phyloP scores from a whole-genome alignment of 35 echinoderm and acorn worm genomes.

The Lytechinus pictus region DNA sequence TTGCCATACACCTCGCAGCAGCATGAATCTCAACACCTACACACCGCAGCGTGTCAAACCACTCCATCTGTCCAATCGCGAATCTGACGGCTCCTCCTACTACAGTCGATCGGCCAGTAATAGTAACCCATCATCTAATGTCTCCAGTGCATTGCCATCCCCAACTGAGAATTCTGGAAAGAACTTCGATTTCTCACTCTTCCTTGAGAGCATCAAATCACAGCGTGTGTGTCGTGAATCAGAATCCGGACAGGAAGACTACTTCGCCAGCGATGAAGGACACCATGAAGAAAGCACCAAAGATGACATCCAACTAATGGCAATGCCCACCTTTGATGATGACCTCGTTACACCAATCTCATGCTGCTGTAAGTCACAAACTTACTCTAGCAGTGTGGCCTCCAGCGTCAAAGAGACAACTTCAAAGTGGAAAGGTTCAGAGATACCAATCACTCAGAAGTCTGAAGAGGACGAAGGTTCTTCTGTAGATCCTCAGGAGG shows the following conservation, averaged over 20 bases:
- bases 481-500: background rate
- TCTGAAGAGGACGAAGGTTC: background rate
- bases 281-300: background rate
- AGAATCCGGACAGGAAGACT: background rate
- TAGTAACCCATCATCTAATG: slow-evolving; percentile 88
- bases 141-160: slow-evolving; percentile 86
- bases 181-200: slow-evolving; percentile 61
- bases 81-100: slow-evolving; percentile 55
- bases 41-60: slow-evolving; percentile 77
- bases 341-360: background rate
- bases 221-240: background rate
- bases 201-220: slow-evolving; percentile 31
- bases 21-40: slow-evolving; percentile 68
- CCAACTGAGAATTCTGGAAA: slow-evolving; percentile 73
- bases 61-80: slow-evolving; percentile 21
- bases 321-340: slow-evolving; percentile 9
- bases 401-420: background rate
- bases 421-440: background rate
- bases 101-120: slow-evolving; percentile 81
- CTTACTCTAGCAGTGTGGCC: background rate
- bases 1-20: slow-evolving; percentile 39
- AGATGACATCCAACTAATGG: background rate
- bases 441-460: background rate
- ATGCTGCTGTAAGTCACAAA: background rate
- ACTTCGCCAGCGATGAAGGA: slow-evolving; percentile 28